Conservation (phyloP, 53 echinoderm and acorn worm species). For the Pentamera pediparva region DNA sequence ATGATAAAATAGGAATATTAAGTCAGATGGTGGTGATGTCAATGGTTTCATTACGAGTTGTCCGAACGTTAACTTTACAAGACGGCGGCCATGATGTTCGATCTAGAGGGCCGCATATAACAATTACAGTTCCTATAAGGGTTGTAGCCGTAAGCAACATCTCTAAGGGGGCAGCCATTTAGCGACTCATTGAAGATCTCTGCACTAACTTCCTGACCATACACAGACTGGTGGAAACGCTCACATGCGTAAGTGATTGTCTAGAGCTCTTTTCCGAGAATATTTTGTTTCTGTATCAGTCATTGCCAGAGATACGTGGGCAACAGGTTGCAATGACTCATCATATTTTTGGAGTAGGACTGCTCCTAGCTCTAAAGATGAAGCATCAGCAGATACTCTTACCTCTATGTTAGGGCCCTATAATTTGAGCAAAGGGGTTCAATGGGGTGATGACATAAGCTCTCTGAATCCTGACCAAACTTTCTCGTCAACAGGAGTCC, state of each 20-base stretch:
- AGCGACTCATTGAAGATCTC: conserved; percentile 17
- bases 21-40: no score
- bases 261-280: conserved; percentile 40
- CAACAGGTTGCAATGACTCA: conserved; percentile 17
- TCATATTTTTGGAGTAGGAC: conserved; percentile 41
- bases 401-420: conserved; percentile 18
- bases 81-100: no score
- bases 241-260: conserved; percentile 45
- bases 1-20: no score
- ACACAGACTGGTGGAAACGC: conserved; percentile 48
- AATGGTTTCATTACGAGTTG: no score
- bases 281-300: conserved; percentile 33
- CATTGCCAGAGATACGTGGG: conserved; percentile 51
- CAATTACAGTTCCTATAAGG: no score
- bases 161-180: conserved; percentile 46
- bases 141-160: no score
- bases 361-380: conserved; percentile 34
- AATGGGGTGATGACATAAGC: conserved; percentile 17
- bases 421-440: conserved; percentile 30
- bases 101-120: no score
- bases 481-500: conserved; percentile 6
- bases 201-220: conserved; percentile 31
- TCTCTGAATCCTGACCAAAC: conserved; percentile 25
- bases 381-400: conserved; percentile 43
- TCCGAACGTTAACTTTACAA: no score